phyloP scores from a whole-genome alignment of 1,140 invertebrate genomes.

The Aphis gossypii region DNA sequence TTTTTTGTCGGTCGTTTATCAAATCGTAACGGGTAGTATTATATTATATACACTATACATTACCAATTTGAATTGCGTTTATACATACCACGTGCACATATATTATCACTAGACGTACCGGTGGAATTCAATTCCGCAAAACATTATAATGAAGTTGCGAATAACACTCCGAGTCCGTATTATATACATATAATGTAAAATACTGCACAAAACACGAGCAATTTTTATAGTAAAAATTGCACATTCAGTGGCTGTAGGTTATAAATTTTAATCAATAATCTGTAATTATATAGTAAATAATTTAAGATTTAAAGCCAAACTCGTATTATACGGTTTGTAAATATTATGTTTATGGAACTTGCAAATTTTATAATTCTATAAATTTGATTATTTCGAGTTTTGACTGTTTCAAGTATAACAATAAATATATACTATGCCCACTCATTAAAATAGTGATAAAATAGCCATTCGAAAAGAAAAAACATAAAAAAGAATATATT shows the following conservation, averaged over 20 bases:
- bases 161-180: not conserved
- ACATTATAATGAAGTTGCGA: not conserved
- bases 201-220: not conserved
- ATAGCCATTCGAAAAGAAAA: not conserved
- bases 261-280: not conserved
- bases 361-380: not conserved
- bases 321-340: not conserved
- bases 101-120: not conserved
- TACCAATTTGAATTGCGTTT: not conserved
- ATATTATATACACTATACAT: constrained; percentile 5
- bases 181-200: not conserved
- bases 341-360: not conserved
- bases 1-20: constrained; percentile 21
- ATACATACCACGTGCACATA: not conserved
- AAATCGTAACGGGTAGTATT: not conserved
- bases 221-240: not conserved
- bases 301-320: not conserved
- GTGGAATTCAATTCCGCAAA: not conserved
- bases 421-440: not conserved
- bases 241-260: not conserved
- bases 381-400: not conserved
- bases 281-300: not conserved
- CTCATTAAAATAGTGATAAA: not conserved
- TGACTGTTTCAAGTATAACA: not conserved
- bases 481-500: not conserved